A percentile compares a stretch with the other conserved stretches of the same genome.
Evolutionary conservation across 2,888 invertebrate genomes (phyloP).

Genomic region (Macrophya alboannulata): DNA sequence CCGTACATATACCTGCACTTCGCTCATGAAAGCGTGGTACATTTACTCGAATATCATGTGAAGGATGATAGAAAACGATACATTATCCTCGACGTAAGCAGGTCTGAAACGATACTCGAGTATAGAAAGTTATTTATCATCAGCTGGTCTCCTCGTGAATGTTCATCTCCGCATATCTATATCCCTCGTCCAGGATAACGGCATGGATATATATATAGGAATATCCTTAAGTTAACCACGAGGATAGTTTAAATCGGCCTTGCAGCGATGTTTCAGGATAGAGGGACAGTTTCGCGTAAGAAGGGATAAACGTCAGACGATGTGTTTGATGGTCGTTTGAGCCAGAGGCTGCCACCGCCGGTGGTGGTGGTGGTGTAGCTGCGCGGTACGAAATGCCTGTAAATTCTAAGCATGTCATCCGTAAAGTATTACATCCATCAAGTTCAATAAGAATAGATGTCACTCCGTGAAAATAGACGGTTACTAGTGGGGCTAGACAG

Average conservation of each 20-base stretch:
- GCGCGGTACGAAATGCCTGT: slow-evolving; percentile 40
- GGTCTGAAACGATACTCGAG: not conserved
- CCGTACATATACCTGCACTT: not conserved
- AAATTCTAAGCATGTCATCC: slow-evolving; percentile 49
- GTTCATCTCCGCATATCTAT: slow-evolving; percentile 2
- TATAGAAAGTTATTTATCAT: slow-evolving; percentile 39
- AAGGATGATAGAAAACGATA: slow-evolving; percentile 13
- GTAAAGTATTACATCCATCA: slow-evolving; percentile 52
- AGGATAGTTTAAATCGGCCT: slow-evolving; percentile 37
- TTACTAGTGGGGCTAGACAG: slow-evolving; percentile 23
- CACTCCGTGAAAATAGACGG: slow-evolving; percentile 33
- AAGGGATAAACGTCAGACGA: slow-evolving; percentile 59
- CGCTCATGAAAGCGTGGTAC: not conserved
- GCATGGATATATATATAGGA: not conserved
- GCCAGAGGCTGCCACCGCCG: not conserved
- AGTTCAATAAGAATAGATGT: slow-evolving; percentile 45
- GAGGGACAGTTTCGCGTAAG: slow-evolving; percentile 55
- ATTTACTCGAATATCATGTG: slow-evolving; percentile 12
- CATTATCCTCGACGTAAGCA: slow-evolving; percentile 22
- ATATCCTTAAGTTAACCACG: not conserved
- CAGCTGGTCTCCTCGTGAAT: not conserved
- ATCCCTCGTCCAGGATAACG: not conserved
- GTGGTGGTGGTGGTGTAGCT: not conserved
- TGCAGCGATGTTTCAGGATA: slow-evolving; percentile 40
- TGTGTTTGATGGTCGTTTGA: slow-evolving; percentile 50